Percentiles rank a stretch among this genome's conserved stretches.
phyloP scores from a whole-genome alignment of 1,140 invertebrate species.

The Drosophila sechellia region DNA sequence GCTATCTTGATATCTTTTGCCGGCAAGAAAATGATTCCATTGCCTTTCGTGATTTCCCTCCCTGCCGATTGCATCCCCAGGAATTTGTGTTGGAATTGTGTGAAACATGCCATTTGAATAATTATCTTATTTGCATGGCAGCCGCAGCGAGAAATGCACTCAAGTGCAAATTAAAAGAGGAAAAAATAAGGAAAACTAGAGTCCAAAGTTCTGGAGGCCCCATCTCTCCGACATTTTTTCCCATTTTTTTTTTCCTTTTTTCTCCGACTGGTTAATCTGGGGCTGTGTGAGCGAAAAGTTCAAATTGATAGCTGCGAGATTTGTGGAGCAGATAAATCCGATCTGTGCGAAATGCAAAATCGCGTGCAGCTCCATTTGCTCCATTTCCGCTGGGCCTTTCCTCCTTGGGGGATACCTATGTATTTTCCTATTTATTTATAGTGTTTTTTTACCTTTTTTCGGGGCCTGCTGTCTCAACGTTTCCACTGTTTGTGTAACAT shows the following conservation, averaged over 20 bases:
- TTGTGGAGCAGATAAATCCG: slow-evolving; percentile 69
- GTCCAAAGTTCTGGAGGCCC: slow-evolving; percentile 36
- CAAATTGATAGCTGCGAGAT: slow-evolving; percentile 79
- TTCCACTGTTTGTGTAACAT: slow-evolving; percentile 77
- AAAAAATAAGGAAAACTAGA: slow-evolving; percentile 25
- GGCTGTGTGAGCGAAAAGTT: slow-evolving; percentile 63
- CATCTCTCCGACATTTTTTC: not conserved
- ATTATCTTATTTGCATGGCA: slow-evolving; percentile 84
- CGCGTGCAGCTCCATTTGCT: slow-evolving; percentile 66
- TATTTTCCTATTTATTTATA: not conserved
- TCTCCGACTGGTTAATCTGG: slow-evolving; percentile 66
- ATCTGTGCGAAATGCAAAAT: slow-evolving; percentile 74
- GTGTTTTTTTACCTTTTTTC: slow-evolving; percentile 15
- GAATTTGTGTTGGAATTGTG: slow-evolving; percentile 83
- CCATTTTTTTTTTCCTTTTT: not conserved
- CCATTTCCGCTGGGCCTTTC: slow-evolving; percentile 19
- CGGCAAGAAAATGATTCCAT: slow-evolving; percentile 80
- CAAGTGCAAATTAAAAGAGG: slow-evolving; percentile 73
- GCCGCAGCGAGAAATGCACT: slow-evolving; percentile 61
- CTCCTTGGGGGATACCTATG: not conserved
- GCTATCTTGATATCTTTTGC: slow-evolving; percentile 79
- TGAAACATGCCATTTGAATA: slow-evolving; percentile 85
- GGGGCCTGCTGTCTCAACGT: slow-evolving; percentile 20
- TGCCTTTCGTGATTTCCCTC: slow-evolving; percentile 72
- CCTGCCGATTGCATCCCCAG: slow-evolving; percentile 34